phyloP scores from a whole-genome alignment of 1,140 invertebrate genomes.

The Drosophila erecta region DNA sequence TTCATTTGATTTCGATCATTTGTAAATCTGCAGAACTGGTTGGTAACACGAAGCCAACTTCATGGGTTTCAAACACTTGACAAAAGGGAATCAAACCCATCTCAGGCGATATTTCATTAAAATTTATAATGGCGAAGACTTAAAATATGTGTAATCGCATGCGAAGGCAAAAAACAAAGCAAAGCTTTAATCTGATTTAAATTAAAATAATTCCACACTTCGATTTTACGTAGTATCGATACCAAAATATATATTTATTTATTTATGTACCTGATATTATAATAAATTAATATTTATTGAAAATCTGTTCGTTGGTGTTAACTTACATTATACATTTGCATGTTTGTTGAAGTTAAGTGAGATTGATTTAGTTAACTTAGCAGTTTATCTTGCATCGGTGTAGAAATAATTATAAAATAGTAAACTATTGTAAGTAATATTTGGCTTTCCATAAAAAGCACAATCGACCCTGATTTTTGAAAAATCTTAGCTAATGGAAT shows the following conservation, averaged over 20 bases:
- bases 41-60: conserved; percentile 28
- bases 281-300: conserved; percentile 37
- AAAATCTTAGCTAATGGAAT: conserved; percentile 25
- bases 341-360: conserved; percentile 4
- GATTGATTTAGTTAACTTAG: conserved; percentile 9
- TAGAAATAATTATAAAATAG: neutral
- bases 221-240: conserved; percentile 17
- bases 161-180: conserved; percentile 22
- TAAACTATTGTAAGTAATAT: neutral
- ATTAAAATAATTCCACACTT: conserved; percentile 37
- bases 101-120: conserved; percentile 39
- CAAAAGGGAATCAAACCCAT: conserved; percentile 41
- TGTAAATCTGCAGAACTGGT: conserved; percentile 47
- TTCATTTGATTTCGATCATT: conserved; percentile 12
- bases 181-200: conserved; percentile 36
- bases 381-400: neutral
- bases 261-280: conserved; percentile 14
- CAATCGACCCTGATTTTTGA: neutral
- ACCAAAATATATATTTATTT: neutral
- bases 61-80: conserved; percentile 36
- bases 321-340: conserved; percentile 12
- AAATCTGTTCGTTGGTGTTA: conserved; percentile 10
- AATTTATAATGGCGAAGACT: conserved; percentile 42
- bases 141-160: conserved; percentile 36
- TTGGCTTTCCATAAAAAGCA: conserved; percentile 1